Evolutionary conservation across 2,888 invertebrate genomes (phyloP).

Genomic region (Fragum fragum): DNA sequence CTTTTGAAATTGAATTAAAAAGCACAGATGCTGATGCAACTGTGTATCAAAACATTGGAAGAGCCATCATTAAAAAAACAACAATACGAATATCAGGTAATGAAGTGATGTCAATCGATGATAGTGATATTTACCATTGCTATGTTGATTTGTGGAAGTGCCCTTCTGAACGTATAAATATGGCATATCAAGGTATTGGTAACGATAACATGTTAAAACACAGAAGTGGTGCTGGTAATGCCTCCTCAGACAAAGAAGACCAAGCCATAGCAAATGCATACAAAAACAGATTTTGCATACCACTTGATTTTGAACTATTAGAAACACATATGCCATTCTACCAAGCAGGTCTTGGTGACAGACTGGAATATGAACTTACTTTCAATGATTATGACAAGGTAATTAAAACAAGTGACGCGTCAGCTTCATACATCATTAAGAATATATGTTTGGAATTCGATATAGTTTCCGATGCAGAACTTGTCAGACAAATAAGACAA

Average conservation of each 20-base stretch:
- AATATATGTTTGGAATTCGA: conserved; percentile 66
- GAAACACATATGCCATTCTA: conserved; percentile 60
- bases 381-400: conserved; percentile 45
- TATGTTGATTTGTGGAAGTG: conserved; percentile 52
- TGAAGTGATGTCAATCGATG: conserved; percentile 62
- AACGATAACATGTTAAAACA: conserved; percentile 51
- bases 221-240: conserved; percentile 53
- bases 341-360: conserved; percentile 58
- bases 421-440: conserved; percentile 51
- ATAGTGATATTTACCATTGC: conserved; percentile 57
- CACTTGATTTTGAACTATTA: conserved; percentile 51
- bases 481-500: conserved; percentile 54
- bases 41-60: conserved; percentile 56
- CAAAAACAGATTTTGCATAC: conserved; percentile 56
- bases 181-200: conserved; percentile 60
- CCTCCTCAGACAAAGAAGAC: conserved; percentile 42
- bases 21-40: conserved; percentile 52
- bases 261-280: conserved; percentile 57
- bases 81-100: conserved; percentile 58
- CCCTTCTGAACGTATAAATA: conserved; percentile 38
- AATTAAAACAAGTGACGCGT: conserved; percentile 43
- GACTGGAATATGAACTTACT: conserved; percentile 54
- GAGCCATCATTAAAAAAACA: conserved; percentile 62
- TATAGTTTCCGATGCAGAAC: conserved; percentile 51
- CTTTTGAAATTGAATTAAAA: conserved; percentile 55